Evolutionary conservation across 2,888 invertebrate genomes (phyloP).

Genomic region (Halictus quadricinctus): DNA sequence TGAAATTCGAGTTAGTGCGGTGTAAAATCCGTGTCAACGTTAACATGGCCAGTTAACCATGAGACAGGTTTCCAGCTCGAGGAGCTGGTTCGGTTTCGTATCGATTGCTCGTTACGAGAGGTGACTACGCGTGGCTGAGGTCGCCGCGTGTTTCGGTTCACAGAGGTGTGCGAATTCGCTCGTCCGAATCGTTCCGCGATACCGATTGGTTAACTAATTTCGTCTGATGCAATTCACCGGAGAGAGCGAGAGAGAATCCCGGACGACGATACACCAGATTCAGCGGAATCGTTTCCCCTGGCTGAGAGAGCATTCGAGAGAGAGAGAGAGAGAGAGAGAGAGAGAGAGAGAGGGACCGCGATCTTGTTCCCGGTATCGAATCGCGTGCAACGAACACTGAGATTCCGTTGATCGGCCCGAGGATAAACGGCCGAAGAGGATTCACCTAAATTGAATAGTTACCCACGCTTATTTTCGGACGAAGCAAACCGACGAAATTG

Average conservation of each 20-base stretch:
- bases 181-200: neutral
- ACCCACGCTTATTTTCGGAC: neutral
- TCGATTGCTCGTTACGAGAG: slow-evolving; percentile 28
- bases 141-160: slow-evolving; percentile 2
- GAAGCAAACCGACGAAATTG: neutral
- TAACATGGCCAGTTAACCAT: slow-evolving; percentile 10
- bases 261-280: neutral
- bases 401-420: neutral
- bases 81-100: slow-evolving; percentile 5
- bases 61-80: slow-evolving; percentile 3
- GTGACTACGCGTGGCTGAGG: neutral
- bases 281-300: neutral
- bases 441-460: slow-evolving; percentile 4
- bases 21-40: slow-evolving; percentile 20
- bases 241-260: neutral
- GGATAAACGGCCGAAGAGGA: neutral
- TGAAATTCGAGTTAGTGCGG: neutral
- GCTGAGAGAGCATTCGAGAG: neutral
- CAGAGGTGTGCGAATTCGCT: slow-evolving; percentile 10
- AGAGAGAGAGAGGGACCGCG: neutral
- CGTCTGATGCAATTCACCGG: slow-evolving; percentile 19
- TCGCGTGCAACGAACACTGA: neutral
- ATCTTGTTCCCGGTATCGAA: slow-evolving; percentile 12
- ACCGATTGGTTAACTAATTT: slow-evolving; percentile 10
- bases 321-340: neutral